phyloP scores from a whole-genome alignment of 2,113 vertebrate genomes.

The Epinephelus cyanopodus region DNA sequence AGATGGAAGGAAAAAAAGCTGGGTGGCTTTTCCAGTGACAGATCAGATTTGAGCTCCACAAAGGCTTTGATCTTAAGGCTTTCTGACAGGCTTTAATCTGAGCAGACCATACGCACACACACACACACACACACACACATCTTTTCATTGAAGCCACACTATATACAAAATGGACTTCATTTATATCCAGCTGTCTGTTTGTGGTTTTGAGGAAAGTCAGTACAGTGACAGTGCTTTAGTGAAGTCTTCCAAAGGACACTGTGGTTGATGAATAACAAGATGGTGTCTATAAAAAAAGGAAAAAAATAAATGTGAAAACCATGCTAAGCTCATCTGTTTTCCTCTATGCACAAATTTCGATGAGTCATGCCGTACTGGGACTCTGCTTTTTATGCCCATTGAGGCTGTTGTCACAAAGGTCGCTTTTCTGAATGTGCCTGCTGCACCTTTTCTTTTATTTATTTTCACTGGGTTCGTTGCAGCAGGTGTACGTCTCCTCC shows the following conservation, averaged over 20 bases:
- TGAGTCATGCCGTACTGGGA: neutral
- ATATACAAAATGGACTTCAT: constrained; percentile 30
- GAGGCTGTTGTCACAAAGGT: constrained; percentile 32
- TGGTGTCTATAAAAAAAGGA: neutral
- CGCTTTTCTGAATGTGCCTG: constrained; percentile 14
- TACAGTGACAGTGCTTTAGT: neutral
- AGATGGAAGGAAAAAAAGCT: constrained; percentile 56
- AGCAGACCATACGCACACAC: constrained; percentile 36
- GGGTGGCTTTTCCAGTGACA: constrained; percentile 67
- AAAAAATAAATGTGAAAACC: constrained; percentile 18
- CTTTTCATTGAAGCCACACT: constrained; percentile 32
- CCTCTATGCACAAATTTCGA: constrained; percentile 2
- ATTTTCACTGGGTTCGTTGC: constrained; percentile 24
- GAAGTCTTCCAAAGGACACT: constrained; percentile 9
- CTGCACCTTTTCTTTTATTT: constrained; percentile 20
- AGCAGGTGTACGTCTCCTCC: neutral
- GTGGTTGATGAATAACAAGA: constrained; percentile 8
- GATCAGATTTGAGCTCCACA: constrained; percentile 74
- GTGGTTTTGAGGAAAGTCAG: constrained; percentile 20
- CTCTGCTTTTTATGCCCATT: neutral
- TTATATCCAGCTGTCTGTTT: constrained; percentile 26
- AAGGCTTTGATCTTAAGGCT: constrained; percentile 78
- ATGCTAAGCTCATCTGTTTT: constrained; percentile 40
- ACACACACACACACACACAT: neutral
- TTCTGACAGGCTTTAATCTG: constrained; percentile 78